A percentile compares a stretch with the other conserved stretches of the same genome.
phyloP scores from a whole-genome alignment of 2,113 vertebrate genomes.

The Otocyon megalotis region DNA sequence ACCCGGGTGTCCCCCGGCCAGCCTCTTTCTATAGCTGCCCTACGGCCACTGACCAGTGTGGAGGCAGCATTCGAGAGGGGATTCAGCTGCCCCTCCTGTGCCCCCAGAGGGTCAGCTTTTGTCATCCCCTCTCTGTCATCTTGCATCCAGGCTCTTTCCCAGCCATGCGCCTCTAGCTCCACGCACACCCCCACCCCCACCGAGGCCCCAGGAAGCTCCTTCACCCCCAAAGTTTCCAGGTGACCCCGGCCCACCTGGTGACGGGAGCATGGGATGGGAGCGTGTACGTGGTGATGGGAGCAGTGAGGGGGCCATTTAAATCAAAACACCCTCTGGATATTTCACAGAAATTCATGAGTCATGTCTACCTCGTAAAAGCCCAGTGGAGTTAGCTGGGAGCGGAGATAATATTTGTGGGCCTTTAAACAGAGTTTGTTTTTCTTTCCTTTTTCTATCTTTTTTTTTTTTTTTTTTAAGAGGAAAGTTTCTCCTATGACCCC shows the following conservation, averaged over 20 bases:
- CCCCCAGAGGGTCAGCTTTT: background rate
- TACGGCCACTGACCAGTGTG: too few species aligned
- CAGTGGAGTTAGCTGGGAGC: background rate
- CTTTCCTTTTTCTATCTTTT: background rate
- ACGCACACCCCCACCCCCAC: too few species aligned
- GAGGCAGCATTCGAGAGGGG: background rate
- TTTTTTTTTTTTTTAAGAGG: background rate
- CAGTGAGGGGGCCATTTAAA: background rate
- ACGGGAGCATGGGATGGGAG: background rate
- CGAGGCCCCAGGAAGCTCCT: background rate
- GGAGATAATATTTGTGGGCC: rapidly evolving
- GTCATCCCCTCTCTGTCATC: too few species aligned
- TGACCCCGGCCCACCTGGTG: background rate
- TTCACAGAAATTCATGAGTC: slow-evolving; percentile 69
- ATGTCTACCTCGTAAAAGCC: slow-evolving; percentile 63
- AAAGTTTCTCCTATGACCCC: background rate
- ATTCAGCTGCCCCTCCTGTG: background rate
- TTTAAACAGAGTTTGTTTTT: background rate
- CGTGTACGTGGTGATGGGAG: background rate
- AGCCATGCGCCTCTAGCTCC: rapidly evolving
- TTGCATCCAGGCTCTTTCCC: background rate
- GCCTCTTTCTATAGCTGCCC: background rate
- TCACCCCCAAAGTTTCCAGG: background rate
- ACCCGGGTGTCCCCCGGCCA: rapidly evolving
- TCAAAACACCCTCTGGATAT: slow-evolving; percentile 61